Percentiles rank a stretch among this genome's conserved stretches.
Evolutionary conservation across 2,797 vertebrate genomes (phyloP).

Genomic region (Scomberomorus guttatus): DNA sequence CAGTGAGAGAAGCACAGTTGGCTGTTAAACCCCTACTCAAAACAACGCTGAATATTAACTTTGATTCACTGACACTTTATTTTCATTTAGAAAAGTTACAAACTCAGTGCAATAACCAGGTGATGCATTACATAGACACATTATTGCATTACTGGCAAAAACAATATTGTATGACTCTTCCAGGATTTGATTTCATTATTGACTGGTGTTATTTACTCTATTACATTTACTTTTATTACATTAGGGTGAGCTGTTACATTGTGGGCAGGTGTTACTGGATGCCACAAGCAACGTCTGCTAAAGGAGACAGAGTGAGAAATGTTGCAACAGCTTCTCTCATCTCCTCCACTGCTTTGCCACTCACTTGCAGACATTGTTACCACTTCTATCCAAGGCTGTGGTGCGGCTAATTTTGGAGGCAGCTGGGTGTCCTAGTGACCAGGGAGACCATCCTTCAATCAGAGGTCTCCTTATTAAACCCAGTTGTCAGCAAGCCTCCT

Average conservation of each 20-base stretch:
- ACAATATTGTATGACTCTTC: conserved; percentile 1
- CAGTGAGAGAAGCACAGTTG: not conserved
- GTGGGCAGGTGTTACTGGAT: conserved; percentile 23
- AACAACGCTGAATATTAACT: not conserved
- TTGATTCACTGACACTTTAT: not conserved
- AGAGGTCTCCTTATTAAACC: not conserved
- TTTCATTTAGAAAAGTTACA: conserved; percentile 11
- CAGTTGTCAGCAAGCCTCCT: too few species aligned
- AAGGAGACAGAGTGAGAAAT: not conserved
- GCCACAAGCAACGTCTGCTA: not conserved
- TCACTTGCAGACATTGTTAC: not conserved
- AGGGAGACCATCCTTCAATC: not conserved
- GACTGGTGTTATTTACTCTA: conserved; percentile 37
- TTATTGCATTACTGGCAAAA: conserved; percentile 33
- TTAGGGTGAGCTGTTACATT: conserved; percentile 22
- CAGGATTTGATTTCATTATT: conserved; percentile 34
- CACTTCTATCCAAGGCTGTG: not conserved
- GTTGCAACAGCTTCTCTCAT: conserved; percentile 9
- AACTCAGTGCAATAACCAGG: not conserved
- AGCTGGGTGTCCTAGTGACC: not conserved
- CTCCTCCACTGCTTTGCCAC: not conserved
- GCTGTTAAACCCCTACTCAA: not conserved
- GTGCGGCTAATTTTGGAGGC: conserved; percentile 2
- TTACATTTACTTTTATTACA: conserved; percentile 32
- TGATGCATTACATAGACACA: not conserved